phyloP scores from a whole-genome alignment of 2,797 vertebrate species.

The Sebastes oblongus region DNA sequence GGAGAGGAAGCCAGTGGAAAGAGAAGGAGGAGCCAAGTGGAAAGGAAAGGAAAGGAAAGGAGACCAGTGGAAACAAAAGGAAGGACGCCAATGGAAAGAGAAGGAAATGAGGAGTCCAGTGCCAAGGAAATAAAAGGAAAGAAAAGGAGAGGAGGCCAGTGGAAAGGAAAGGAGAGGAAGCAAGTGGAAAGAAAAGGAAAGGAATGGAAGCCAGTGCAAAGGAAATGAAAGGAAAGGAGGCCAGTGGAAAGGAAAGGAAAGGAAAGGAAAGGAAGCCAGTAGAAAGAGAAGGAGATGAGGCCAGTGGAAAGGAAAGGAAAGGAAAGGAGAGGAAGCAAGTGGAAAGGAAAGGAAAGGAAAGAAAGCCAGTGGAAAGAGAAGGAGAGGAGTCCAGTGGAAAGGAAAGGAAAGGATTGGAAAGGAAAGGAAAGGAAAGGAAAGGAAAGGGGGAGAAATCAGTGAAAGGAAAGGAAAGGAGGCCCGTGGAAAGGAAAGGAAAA shows the following conservation, averaged over 20 bases:
- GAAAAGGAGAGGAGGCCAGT: neutral
- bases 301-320: no score
- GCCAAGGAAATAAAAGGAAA: neutral
- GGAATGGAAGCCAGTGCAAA: no score
- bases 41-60: neutral
- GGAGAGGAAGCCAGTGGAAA: neutral
- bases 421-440: no score
- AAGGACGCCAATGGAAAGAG: neutral
- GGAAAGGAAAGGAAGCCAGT: accelerated
- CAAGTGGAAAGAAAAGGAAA: neutral
- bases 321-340: no score
- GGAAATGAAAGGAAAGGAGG: no score
- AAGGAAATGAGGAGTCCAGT: neutral
- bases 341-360: neutral
- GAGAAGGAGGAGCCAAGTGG: neutral
- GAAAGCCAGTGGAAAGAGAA: neutral
- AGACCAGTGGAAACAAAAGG: neutral
- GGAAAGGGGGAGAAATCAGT: no score
- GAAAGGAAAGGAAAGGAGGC: no score
- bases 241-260: no score
- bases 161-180: neutral
- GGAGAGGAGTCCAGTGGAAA: neutral
- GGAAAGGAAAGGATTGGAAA: neutral
- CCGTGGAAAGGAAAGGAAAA: no score
- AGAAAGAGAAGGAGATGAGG: accelerated